These are phyloP conservation scores for Trypoxylus dichotomus DNA, from an alignment of 1,140 invertebrate genomes.

Conservation along the genomic window DNA sequence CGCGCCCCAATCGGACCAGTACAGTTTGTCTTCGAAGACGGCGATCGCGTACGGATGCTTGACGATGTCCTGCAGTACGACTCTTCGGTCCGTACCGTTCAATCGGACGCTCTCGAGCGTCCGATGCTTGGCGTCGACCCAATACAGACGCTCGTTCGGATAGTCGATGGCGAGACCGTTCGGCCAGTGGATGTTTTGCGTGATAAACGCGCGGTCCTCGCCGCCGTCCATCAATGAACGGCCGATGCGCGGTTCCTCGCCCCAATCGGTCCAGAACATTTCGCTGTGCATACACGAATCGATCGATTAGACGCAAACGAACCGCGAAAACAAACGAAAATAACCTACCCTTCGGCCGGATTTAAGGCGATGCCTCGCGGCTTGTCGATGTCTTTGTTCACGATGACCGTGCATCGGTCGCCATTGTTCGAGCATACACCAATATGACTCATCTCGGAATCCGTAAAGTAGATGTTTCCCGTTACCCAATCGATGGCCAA, in stretches of 20 bases:
- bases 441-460: constrained; percentile 70
- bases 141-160: constrained; percentile 75
- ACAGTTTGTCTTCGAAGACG: constrained; percentile 85
- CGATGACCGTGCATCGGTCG: constrained; percentile 63
- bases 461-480: constrained; percentile 80
- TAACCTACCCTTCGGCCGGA: constrained; percentile 61
- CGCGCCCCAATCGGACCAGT: constrained; percentile 81
- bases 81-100: constrained; percentile 70
- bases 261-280: constrained; percentile 90
- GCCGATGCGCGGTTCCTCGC: constrained; percentile 70
- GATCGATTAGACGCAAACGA: too few species aligned
- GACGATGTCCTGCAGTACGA: constrained; percentile 59
- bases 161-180: constrained; percentile 89
- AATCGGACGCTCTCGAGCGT: constrained; percentile 76
- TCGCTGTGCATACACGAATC: constrained; percentile 54
- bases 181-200: constrained; percentile 75
- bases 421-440: constrained; percentile 72
- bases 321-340: too few species aligned
- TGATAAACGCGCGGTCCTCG: constrained; percentile 61
- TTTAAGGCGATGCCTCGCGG: constrained; percentile 67
- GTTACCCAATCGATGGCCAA: constrained; percentile 82
- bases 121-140: constrained; percentile 74
- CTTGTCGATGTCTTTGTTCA: constrained; percentile 59
- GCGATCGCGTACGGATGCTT: constrained; percentile 81
- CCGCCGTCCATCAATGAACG: constrained; percentile 84